These are phyloP conservation scores for Euclidia mi DNA, from an alignment of 2,888 invertebrate genomes.

Conservation along the genomic window DNA sequence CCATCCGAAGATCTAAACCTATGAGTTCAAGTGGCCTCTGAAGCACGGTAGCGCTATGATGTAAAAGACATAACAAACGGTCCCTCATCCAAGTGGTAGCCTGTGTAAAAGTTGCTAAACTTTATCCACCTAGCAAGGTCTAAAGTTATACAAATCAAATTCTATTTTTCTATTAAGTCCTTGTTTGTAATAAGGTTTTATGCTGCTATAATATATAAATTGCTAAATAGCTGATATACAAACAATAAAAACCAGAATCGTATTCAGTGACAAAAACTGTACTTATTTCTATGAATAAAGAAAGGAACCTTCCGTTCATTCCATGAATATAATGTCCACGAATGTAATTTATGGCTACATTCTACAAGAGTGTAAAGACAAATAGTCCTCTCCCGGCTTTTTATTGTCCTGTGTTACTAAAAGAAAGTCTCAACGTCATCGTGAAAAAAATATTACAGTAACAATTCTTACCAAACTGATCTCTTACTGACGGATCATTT, in stretches of 20 bases:
- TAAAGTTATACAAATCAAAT: too few species aligned
- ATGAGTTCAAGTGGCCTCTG: too few species aligned
- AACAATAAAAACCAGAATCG: neutral
- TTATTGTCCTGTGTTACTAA: slow-evolving; percentile 3
- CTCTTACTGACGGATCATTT: slow-evolving; percentile 95
- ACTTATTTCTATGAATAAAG: neutral
- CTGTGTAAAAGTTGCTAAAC: too few species aligned
- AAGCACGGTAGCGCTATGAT: too few species aligned
- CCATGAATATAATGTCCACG: slow-evolving; percentile 3
- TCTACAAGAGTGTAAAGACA: slow-evolving; percentile 9
- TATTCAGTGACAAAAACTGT: neutral
- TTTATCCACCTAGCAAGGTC: too few species aligned
- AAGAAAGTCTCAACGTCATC: slow-evolving; percentile 2
- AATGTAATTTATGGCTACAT: slow-evolving; percentile 12
- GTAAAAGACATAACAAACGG: too few species aligned
- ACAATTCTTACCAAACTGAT: slow-evolving; percentile 93
- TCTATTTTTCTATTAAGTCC: too few species aligned
- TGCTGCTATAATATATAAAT: too few species aligned
- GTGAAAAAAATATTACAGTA: slow-evolving; percentile 14
- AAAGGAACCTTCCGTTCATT: neutral
- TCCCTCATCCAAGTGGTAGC: too few species aligned
- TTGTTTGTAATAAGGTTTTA: too few species aligned
- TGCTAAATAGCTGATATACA: too few species aligned
- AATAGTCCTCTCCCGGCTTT: slow-evolving; percentile 2
- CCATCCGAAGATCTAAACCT: too few species aligned